Base-by-base conservation (phyloP, 2,797 vertebrate genomes). In the Lycodopsis pacificus region DNA sequence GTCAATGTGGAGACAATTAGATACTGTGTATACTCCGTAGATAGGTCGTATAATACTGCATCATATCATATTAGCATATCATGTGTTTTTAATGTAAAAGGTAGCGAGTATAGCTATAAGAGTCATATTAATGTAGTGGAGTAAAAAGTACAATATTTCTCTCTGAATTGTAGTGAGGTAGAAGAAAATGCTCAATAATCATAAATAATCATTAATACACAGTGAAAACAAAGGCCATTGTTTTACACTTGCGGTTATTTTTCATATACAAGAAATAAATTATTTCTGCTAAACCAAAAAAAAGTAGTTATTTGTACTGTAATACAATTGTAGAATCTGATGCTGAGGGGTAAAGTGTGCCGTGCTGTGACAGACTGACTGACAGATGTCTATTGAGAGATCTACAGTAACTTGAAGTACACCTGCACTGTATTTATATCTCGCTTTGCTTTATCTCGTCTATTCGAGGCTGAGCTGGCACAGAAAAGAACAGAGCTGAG, bases 401-500 rank as follows among this genome's bases (percentile, higher is more conserved):
- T 66, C 22, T 15, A 14, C 19, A n/a, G 38, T n/a, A 25, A 44
- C 48, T 74, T 53, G 65, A 70, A 85, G 73, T 54, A 38, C 66
- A 65, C 48, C 66, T 46, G 53, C 27, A 25, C 22, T n/a, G 25
- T 70, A 74, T 88, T 83, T 86, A 71, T 70, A 62, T 62, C 81
- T 46, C 1, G 0, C 49, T 65, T 25, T n/a, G 3, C 48, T 81
- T 86, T 20, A 71, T 69, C 78, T 65, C 30, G 4, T 80, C 81
- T 90, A 89, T 90, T 90, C 71, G 49, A 62, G 75, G 67, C 75
- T 85, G 67, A 90, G 78, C 83, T 77, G 82, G 56, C 40, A 44
- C 71, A 77, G 27, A 74, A 67, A 36, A 66, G 71, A 68, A 66
- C 36, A 12, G 54, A 44, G 67, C 22, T 22, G 25, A 84, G 65